Evolutionary conservation across 2,113 vertebrate genomes (phyloP), one percentile per base, ranked within the genome.

Genomic region (Electrona antarctica): DNA sequence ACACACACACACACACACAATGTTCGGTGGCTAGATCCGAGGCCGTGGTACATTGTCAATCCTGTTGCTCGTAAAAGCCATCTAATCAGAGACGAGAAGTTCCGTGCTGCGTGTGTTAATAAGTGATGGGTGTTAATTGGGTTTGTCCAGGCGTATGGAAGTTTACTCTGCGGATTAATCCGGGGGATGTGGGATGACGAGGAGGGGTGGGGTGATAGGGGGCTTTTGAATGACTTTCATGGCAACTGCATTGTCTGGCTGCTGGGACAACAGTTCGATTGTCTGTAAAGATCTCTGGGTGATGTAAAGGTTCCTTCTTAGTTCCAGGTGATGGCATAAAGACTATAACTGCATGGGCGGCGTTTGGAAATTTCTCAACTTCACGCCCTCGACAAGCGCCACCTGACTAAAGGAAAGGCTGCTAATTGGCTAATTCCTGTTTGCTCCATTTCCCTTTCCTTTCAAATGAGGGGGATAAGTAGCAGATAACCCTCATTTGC

Each of bases 141-240:
- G 83, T 86, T 82, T 80, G 85, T 85, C 85, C 82, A 78, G 80
- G 76, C 87, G 74, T 82, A 78, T 81, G 88, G 79, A 85, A 82
- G 79, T 83, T 74, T 71, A 81, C 72, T 80, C 55, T 73, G 15
- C 75, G 76, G 67, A 82, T 85, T 83, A 74, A 57, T 71, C 65
- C 60, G 8, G 6, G 33, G 77, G 79, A 76, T 59, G 75, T 74
- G 60, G 67, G 77, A 70, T 48, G 67, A 78, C 56, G 47, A 21
- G 62, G 67, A n/a, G 28, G 0, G 41, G 71, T 51, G 14, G 69
- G 63, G 11, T 29, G 29, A 48, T 57, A 55, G 47, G 46, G 0
- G 15, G n/a, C 63, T 77, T 29, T 68, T 63, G 15, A 57, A 7
- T 10, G 54, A 55, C 55, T n/a, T 4, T 47, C 33, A 0, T 15